Evolutionary conservation across 2,797 vertebrate species (phyloP).

Genomic region (Onychomys arenicola): DNA sequence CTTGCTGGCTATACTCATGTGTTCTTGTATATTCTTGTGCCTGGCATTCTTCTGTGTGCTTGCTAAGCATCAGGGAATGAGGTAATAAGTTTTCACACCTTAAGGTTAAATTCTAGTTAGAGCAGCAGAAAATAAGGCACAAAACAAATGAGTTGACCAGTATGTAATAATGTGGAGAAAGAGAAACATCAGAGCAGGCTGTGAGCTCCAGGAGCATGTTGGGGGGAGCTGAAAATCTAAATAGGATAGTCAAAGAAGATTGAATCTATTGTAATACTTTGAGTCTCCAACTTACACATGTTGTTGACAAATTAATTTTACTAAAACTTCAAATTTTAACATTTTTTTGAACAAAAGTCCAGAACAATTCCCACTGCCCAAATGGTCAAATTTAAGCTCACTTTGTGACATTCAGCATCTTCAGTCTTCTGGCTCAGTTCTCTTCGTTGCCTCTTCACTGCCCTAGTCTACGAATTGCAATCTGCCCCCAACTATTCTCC

Average conservation of each 20-base stretch:
- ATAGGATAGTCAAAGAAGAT: not conserved
- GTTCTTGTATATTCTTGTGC: not conserved
- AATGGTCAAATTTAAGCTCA: not conserved
- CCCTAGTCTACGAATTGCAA: not conserved
- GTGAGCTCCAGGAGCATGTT: not conserved
- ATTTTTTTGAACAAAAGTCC: conserved; percentile 7
- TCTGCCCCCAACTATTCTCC: not conserved
- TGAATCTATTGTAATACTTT: not conserved
- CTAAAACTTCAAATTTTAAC: not conserved
- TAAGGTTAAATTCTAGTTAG: not conserved
- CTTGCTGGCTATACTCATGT: not conserved
- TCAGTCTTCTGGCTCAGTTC: not conserved
- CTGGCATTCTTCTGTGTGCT: conserved; percentile 5
- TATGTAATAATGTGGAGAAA: not conserved
- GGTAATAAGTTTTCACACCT: not conserved
- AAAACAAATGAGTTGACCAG: not conserved
- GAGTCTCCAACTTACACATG: not conserved
- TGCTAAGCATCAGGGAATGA: not conserved
- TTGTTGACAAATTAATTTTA: conserved; percentile 35
- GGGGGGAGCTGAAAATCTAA: not conserved
- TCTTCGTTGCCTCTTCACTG: not conserved
- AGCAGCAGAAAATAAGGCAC: not conserved
- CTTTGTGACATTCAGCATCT: not conserved
- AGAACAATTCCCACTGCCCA: not conserved
- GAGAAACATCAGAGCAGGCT: not conserved